Evolutionary conservation across 2,797 vertebrate species (phyloP), one percentile per base, ranked within the genome.

Genomic region (Trematomus bernacchii): DNA sequence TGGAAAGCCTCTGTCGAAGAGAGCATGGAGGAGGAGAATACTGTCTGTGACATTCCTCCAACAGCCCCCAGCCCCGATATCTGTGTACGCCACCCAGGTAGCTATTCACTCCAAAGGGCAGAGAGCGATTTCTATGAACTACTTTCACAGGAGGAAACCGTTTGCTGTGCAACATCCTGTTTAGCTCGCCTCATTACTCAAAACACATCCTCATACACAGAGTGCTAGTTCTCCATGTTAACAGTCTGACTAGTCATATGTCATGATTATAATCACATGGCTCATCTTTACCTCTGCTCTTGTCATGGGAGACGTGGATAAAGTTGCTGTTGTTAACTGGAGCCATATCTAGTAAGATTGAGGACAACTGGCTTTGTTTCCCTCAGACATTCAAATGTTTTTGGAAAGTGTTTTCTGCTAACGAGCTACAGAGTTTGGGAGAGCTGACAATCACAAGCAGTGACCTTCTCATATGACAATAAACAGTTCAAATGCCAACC

Each of bases 401-500:
- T 57, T 54, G 72, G 33, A 67, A 37, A 71, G 52, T 43, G 10
- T 18, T 58, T 76, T 70, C 55, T 63, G 71, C 71, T 72, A 78
- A 86, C 77, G 44, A 76, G 77, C 69, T 76, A 71, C 79, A 54
- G 63, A 73, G 58, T 81, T 70, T 73, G 44, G 43, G 21, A 64
- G 69, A 43, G 74, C 68, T 42, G 53, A 73, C 87, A 87, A 89
- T 80, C 85, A 84, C 69, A 71, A 78, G 44, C 74, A 75, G 54
- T 82, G 83, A 86, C 84, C 82, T 86, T 87, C 77, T 89, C 79
- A 2, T 10, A 73, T 83, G 69, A 79, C 84, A 84, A 66, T 42
- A 15, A 71, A 30, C 76, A 78, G 54, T 87, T 73, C 48, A 89
- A 73, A 91, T 87, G 71, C 75, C 80, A 82, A 66, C 86, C 95